Conservation (phyloP, 2,888 invertebrate genomes). For the Belgica antarctica region DNA sequence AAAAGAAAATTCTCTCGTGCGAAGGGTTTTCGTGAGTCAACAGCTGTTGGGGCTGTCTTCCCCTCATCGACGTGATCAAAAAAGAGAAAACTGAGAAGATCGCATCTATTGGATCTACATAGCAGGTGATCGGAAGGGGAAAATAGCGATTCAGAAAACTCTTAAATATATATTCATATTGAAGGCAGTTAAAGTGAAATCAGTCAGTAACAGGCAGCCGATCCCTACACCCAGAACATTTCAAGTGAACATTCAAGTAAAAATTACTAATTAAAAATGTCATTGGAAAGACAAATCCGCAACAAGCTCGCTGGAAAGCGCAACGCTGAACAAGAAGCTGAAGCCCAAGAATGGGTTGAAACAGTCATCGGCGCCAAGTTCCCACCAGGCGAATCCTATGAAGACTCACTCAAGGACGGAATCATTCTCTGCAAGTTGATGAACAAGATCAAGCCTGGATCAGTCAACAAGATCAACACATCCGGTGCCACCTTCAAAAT, state of each 20-base stretch:
- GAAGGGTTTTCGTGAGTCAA: neutral
- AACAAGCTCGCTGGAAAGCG: slow-evolving; percentile 75
- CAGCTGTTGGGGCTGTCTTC: neutral
- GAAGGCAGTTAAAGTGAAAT: neutral
- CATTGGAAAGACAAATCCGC: slow-evolving; percentile 37
- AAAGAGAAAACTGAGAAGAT: neutral
- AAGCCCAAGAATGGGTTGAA: slow-evolving; percentile 93
- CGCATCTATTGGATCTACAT: neutral
- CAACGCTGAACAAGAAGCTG: slow-evolving; percentile 74
- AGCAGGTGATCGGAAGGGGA: slow-evolving; percentile 2
- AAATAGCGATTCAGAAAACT: slow-evolving; percentile 12
- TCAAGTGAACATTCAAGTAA: neutral
- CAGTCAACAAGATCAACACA: slow-evolving; percentile 86
- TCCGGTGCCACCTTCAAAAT: slow-evolving; percentile 97
- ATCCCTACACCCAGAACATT: neutral
- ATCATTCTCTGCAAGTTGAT: slow-evolving; percentile 90
- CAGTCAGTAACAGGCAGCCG: neutral
- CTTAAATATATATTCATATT: neutral
- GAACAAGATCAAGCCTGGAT: slow-evolving; percentile 88
- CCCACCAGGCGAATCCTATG: slow-evolving; percentile 75
- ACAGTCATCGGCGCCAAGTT: slow-evolving; percentile 81
- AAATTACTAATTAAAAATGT: slow-evolving; percentile 21
- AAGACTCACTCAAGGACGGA: slow-evolving; percentile 89
- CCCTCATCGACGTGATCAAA: neutral
- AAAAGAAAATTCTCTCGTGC: no score